Evolutionary conservation across 2,797 vertebrate species (phyloP).

Genomic region (Danionella dracula): DNA sequence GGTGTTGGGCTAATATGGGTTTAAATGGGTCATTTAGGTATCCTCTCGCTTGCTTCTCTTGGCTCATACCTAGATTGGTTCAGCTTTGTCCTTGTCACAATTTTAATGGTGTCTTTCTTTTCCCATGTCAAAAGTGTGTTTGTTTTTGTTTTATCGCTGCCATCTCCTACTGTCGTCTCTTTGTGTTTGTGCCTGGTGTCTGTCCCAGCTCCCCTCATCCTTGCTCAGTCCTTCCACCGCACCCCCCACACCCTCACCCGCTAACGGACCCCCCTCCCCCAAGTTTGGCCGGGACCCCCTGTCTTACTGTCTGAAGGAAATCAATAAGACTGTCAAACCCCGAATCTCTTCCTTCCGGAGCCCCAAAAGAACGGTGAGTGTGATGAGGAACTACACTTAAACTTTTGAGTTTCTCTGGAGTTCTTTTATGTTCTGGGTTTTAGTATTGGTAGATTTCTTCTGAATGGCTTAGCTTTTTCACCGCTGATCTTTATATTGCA

Average conservation of each 20-base stretch:
- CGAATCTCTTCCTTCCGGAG: slow-evolving; percentile 90
- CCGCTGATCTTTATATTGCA: not conserved
- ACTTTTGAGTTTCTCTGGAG: slow-evolving; percentile 6
- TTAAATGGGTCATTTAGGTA: no score
- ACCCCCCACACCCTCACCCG: slow-evolving; percentile 70
- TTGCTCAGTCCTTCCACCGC: slow-evolving; percentile 69
- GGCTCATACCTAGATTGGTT: slow-evolving; percentile 47
- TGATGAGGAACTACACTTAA: slow-evolving; percentile 40
- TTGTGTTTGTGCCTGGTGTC: slow-evolving; percentile 56
- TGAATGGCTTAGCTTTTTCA: slow-evolving; percentile 1
- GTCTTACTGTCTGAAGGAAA: slow-evolving; percentile 92
- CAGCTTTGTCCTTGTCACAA: slow-evolving; percentile 64
- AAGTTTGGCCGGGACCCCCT: slow-evolving; percentile 87
- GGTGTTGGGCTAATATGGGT: slow-evolving; percentile 35
- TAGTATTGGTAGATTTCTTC: slow-evolving; percentile 4
- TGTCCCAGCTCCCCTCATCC: slow-evolving; percentile 58
- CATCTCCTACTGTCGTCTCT: slow-evolving; percentile 40
- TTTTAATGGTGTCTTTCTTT: slow-evolving; percentile 71
- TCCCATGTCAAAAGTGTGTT: slow-evolving; percentile 63
- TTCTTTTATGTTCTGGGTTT: not conserved
- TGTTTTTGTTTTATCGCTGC: slow-evolving; percentile 35
- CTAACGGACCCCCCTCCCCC: slow-evolving; percentile 89
- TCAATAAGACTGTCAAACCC: slow-evolving; percentile 96
- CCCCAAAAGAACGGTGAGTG: slow-evolving; percentile 87
- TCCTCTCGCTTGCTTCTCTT: slow-evolving; percentile 51